Percentiles rank a stretch among this genome's conserved stretches.
These are phyloP conservation scores for Onychomys arenicola DNA, from an alignment of 2,797 vertebrate genomes.

Conservation along the genomic window DNA sequence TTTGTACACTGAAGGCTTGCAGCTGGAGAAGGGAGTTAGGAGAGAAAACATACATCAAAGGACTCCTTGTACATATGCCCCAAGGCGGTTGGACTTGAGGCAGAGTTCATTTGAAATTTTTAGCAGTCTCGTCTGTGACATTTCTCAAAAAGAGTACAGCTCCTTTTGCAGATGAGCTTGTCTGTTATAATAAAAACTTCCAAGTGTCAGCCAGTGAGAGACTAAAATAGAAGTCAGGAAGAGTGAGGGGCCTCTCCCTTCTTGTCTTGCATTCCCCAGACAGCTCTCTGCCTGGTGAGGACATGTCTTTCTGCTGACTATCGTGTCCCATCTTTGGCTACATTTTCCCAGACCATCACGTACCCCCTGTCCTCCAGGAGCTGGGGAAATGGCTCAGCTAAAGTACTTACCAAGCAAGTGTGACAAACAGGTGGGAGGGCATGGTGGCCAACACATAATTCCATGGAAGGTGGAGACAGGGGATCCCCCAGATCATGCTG, in stretches of 20 bases:
- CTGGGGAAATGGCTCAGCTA: not conserved
- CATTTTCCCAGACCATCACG: not conserved
- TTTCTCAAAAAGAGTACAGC: not conserved
- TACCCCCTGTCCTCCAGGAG: not conserved
- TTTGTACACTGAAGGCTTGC: not conserved
- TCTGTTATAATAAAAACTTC: not conserved
- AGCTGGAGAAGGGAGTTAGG: not conserved
- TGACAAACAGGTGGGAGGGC: not conserved
- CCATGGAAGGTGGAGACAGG: not conserved
- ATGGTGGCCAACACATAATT: not conserved
- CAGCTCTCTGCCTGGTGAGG: not conserved
- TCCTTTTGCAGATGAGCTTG: not conserved
- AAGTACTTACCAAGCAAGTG: not conserved
- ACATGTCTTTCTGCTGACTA: not conserved
- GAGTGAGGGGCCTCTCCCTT: not conserved
- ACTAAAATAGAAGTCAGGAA: not conserved
- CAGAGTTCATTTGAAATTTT: not conserved
- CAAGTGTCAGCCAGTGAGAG: not conserved
- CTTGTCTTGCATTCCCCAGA: too few species aligned
- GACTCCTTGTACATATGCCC: not conserved
- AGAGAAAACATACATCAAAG: not conserved
- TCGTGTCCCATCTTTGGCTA: not conserved
- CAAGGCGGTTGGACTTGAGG: not conserved
- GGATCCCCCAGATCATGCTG: not conserved
- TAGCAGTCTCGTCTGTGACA: not conserved